These are phyloP conservation scores for Sinohyriopsis cumingii DNA, from an alignment of 2,888 invertebrate species.

Conservation along the genomic window DNA sequence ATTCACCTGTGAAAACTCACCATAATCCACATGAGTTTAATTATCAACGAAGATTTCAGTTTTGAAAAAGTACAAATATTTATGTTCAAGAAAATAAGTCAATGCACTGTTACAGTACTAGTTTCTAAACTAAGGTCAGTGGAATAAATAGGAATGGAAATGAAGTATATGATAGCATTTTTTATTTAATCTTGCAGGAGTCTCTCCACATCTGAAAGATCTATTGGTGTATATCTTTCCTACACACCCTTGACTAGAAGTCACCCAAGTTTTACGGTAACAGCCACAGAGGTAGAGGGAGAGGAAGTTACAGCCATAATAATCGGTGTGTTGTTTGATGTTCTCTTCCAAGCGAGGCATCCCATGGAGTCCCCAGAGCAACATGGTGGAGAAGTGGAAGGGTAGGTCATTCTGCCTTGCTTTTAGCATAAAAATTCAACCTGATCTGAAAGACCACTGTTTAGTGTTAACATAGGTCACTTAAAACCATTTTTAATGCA, in stretches of 20 bases:
- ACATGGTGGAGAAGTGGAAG: conserved; percentile 51
- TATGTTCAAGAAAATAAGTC: too few relatives aligned
- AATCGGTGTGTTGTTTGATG: conserved; percentile 42
- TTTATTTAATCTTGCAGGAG: conserved; percentile 14
- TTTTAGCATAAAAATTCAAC: background rate
- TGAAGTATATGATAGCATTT: conserved; percentile 9
- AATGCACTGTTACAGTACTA: too few relatives aligned
- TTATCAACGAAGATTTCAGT: too few relatives aligned
- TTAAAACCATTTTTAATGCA: too few relatives aligned
- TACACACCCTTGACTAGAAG: conserved; percentile 45
- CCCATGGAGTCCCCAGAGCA: conserved; percentile 46
- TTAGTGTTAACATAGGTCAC: too few relatives aligned
- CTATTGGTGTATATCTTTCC: conserved; percentile 38
- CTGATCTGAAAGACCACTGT: background rate
- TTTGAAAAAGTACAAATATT: too few relatives aligned
- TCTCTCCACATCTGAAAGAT: conserved; percentile 5
- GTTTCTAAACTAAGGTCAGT: too few relatives aligned
- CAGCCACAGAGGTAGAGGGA: conserved; percentile 10
- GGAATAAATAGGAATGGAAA: background rate
- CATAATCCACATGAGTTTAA: too few relatives aligned
- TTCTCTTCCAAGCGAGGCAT: conserved; percentile 30
- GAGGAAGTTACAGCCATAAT: conserved; percentile 30
- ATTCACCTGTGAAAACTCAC: too few relatives aligned
- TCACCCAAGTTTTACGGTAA: conserved; percentile 48
- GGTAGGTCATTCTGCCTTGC: conserved; percentile 27